Evolutionary conservation across 2,888 invertebrate genomes (phyloP), one percentile per base, ranked within the genome.

Genomic region (Machimus rusticus): DNA sequence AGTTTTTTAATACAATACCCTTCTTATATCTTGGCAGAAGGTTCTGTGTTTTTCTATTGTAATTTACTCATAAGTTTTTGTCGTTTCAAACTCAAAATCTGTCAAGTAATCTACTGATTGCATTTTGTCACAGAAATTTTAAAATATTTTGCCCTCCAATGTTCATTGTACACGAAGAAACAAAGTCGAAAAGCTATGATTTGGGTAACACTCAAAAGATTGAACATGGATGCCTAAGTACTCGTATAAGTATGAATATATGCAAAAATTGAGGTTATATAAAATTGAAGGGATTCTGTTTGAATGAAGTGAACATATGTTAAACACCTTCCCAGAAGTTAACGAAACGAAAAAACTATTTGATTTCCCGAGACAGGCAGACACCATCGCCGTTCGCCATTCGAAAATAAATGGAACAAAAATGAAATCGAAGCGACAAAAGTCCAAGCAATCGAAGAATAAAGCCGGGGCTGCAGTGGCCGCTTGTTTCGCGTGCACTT

Each of bases 231-330:
- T 46, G 19, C 39, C 0, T 39, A 39, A 0, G 1, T 39, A 39
- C 9, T 51, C 2, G 6, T 43, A 5, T 9, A 46, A 1, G 9
- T 1, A n/a, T n/a, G n/a, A n/a, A 8, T 16, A 51, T n/a, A 51
- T 19, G 16, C 51, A 51, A 51, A 51, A 51, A 3, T 51, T 19
- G 51, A 51, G n/a, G 5, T 51, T 51, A 51, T 51, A 0, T 6
- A 8, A 51, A 51, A 14, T 46, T 46, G 43, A 46, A 46, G 2
- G 1, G 6, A 51, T 14, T n/a, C 6, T 51, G 6, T 51, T n/a
- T n/a, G 51, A 74, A 87, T 77, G 88, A 85, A 87, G 57, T 84
- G 19, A 87, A 88, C 88, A 88, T 74, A 87, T 87, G 88, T 87
- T 88, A 76, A 87, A 87, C 88, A 86, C 88, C 19, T 51, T 37